Evolutionary conservation across 1,140 invertebrate species (phyloP).

Genomic region (Zaprionus nigranus): DNA sequence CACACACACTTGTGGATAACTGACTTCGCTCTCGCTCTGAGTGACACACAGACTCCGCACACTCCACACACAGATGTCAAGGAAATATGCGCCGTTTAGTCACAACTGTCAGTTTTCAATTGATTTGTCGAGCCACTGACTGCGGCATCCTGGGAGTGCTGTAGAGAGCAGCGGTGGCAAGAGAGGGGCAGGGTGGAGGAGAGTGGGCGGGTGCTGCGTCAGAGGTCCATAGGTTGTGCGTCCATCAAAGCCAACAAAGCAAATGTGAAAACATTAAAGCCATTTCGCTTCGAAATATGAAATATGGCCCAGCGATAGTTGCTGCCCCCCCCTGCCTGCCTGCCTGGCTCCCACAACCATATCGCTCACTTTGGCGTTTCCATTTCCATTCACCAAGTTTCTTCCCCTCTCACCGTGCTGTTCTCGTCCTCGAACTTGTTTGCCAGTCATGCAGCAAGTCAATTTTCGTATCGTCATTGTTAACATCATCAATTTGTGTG

Average conservation of each 20-base stretch:
- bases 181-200: background rate
- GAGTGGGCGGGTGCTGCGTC: background rate
- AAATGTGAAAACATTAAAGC: slow-evolving; percentile 82
- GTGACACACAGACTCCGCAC: slow-evolving; percentile 55
- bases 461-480: slow-evolving; percentile 79
- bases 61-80: slow-evolving; percentile 72
- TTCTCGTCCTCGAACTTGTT: slow-evolving; percentile 56
- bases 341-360: background rate
- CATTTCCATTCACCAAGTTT: background rate
- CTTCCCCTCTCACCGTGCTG: background rate
- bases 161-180: background rate
- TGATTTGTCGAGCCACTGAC: slow-evolving; percentile 75
- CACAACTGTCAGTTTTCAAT: slow-evolving; percentile 83
- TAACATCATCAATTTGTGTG: slow-evolving; percentile 83
- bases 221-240: slow-evolving; percentile 41
- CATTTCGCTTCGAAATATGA: slow-evolving; percentile 62
- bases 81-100: slow-evolving; percentile 82
- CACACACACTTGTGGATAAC: slow-evolving; percentile 6
- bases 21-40: slow-evolving; percentile 6
- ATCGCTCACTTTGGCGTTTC: slow-evolving; percentile 4
- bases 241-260: slow-evolving; percentile 80
- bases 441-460: slow-evolving; percentile 74
- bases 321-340: background rate
- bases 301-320: slow-evolving; percentile 66
- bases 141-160: slow-evolving; percentile 10